Base-by-base conservation (phyloP, 2,113 vertebrate genomes). In the Bufo bufo region DNA sequence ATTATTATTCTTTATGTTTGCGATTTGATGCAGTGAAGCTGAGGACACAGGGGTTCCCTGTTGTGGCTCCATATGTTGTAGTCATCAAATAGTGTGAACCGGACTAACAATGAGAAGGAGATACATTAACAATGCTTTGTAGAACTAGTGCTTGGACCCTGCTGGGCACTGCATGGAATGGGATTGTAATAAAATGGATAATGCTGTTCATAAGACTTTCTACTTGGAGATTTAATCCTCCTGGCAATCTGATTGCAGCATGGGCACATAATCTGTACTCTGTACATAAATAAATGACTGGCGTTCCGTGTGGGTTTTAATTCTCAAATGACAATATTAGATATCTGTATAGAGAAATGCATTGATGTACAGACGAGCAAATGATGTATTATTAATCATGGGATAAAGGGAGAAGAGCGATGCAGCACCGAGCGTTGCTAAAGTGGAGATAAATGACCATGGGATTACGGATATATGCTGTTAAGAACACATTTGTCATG, bases 181-280 rank as follows among this genome's bases (percentile, higher is more conserved):
- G 82, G 23, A 84, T 78, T 78, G 77, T 65, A 84, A 80, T 81
- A 77, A 84, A 84, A 84, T 78, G n/a, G 87, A 84, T 88, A 88
- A 69, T 66, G 45, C 81, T 88, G 82, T 84, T 52, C 72, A 45
- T 52, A 77, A 83, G 80, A 88, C 87, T 78, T 88, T 88, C 59
- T 88, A 65, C 72, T 84, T 88, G 82, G 80, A 72, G 78, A 61
- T 56, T 52, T 88, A 88, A 84, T 88, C 87, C 72, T 65, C 49
- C 87, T 69, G 69, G 82, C 81, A 84, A 69, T 84, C 56, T 88
- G 87, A 88, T 50, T 88, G 69, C 72, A 69, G 79, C 71, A 88
- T 88, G 59, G 82, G 59, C 59, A 84, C 74, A 88, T 88, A 88
- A 88, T 84, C 81, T 88, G 58, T 78, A 11, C 74, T 54, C 61